A percentile compares a stretch with the other conserved stretches of the same genome.
Conservation (phyloP, 1,140 invertebrate species). For the Drosophila busckii region DNA sequence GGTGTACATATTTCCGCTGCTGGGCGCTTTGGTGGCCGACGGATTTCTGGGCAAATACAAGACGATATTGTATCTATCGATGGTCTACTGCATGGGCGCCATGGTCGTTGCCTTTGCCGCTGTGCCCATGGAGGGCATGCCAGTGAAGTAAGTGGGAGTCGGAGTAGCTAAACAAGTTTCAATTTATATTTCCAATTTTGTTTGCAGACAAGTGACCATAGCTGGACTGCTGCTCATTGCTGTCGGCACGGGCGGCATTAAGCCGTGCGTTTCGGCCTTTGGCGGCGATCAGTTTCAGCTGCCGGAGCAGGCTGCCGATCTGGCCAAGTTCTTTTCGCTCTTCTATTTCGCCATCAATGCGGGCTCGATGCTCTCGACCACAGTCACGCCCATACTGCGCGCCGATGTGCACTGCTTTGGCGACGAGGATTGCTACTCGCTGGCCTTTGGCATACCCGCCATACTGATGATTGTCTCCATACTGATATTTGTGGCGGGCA, state of each 20-base stretch:
- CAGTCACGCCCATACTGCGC: constrained; percentile 92
- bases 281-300: constrained; percentile 97
- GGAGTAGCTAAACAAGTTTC: neutral
- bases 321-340: constrained; percentile 93
- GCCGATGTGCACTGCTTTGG: constrained; percentile 91
- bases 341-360: constrained; percentile 97
- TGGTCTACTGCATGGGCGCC: constrained; percentile 92
- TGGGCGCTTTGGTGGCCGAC: constrained; percentile 93
- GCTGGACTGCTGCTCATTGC: constrained; percentile 91
- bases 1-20: constrained; percentile 88
- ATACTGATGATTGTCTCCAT: constrained; percentile 90
- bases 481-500: constrained; percentile 91
- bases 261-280: constrained; percentile 97
- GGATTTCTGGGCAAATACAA: constrained; percentile 89
- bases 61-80: constrained; percentile 92
- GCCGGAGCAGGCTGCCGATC: constrained; percentile 87
- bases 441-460: constrained; percentile 96
- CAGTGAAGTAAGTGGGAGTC: constrained; percentile 82
- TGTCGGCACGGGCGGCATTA: constrained; percentile 96
- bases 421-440: constrained; percentile 89
- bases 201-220: constrained; percentile 84
- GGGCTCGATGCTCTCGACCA: constrained; percentile 93
- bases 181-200: neutral
- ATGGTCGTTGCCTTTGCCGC: constrained; percentile 87
- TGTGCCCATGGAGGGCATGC: constrained; percentile 81